Base-by-base conservation (phyloP, 2,888 invertebrate genomes). In the Conomelus anceps region DNA sequence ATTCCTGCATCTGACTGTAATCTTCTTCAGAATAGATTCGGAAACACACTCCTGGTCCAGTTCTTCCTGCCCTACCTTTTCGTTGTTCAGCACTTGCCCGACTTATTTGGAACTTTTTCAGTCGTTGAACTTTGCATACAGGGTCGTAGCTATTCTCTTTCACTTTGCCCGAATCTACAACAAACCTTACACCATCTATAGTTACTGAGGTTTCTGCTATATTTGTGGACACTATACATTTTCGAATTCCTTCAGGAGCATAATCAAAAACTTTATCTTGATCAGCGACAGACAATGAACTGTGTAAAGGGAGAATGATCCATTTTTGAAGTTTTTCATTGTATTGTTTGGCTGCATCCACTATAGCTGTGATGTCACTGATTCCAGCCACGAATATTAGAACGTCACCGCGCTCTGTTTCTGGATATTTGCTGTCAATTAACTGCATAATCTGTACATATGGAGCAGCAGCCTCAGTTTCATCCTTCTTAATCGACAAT, bases 121-220 rank as follows among this genome's bases (percentile, higher is more conserved):
- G 93, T 84, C 96, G 95, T 92, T 98, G 98, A 94, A 99, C 98
- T 93, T 98, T 98, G 89, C 97, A 96, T 0, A 95, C 95, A 0
- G 98, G 96, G 93, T 99, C 98, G 92, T 98, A 99, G 92, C 97
- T 98, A 98, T 99, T 99, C 94, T 99, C 98, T 94, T 99, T 99
- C 0, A 96, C 95, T 95, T 98, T 99, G 26, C 99, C 99, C 1
- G 99, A 99, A 93, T 99, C 99, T 0, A 98, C 95, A 0, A 99
- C 99, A 94, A 99, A 99, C 92, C 99, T 95, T 89, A 99, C 97
- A 0, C 99, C 99, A 93, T 99, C 99, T 89, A 99, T 99, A 0
- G 99, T 99, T 3, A 99, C 97, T 0, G 99, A 99, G 0, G 99
- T 99, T 94, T 99, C 99, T 0, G 99, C 99, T 90, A 99, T 99